Evolutionary conservation across 2,888 invertebrate genomes (phyloP).

Genomic region (Campoplex nolae): DNA sequence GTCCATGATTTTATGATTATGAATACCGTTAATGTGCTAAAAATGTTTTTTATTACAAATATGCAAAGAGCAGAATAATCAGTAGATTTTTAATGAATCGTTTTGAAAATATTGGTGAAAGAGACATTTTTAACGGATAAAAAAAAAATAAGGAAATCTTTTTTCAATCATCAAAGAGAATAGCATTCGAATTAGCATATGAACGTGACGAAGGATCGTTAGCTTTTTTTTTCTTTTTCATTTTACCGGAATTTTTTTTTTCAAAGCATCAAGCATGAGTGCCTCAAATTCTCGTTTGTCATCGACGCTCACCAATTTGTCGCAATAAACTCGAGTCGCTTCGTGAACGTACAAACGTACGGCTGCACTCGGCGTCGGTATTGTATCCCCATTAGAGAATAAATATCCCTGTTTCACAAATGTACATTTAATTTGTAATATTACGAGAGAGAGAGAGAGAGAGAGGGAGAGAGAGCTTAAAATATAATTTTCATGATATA

Average conservation of each 20-base stretch:
- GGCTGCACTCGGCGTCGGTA: constrained; percentile 89
- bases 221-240: not conserved
- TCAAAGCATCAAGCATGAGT: constrained; percentile 90
- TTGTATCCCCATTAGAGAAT: constrained; percentile 91
- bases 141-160: not conserved
- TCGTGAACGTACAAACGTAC: constrained; percentile 96
- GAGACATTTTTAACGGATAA: too few species aligned
- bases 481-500: constrained; percentile 21
- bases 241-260: constrained; percentile 90
- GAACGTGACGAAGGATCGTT: not conserved
- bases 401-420: constrained; percentile 89
- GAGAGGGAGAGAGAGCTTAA: constrained; percentile 7
- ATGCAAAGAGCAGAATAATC: not conserved
- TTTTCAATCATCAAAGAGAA: not conserved
- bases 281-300: constrained; percentile 92
- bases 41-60: not conserved
- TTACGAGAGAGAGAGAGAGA: not conserved
- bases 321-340: constrained; percentile 95
- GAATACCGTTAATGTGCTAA: not conserved
- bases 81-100: not conserved
- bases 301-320: constrained; percentile 89
- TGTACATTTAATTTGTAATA: constrained; percentile 28
- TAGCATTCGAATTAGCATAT: not conserved
- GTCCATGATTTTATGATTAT: not conserved
- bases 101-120: not conserved